A percentile compares a stretch with the other conserved stretches of the same genome.
phyloP scores from a whole-genome alignment of 2,888 invertebrate species.

The Orthosia gracilis region DNA sequence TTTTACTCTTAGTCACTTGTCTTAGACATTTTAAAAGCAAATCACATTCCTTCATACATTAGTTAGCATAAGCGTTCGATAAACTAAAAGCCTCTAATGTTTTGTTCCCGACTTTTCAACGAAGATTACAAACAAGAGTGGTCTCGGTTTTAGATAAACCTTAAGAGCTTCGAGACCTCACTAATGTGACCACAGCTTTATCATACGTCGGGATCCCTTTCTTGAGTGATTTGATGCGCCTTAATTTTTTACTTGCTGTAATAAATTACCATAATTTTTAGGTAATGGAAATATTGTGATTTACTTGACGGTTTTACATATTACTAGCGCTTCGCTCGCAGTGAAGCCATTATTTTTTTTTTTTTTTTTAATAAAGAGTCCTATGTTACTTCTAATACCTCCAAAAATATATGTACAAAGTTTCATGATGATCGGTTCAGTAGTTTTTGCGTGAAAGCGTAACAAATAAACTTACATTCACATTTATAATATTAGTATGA shows the following conservation, averaged over 20 bases:
- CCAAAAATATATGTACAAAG: no score
- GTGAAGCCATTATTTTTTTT: no score
- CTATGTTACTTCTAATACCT: no score
- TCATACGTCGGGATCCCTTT: constrained; percentile 15
- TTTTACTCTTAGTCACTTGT: neutral
- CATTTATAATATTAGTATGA: no score
- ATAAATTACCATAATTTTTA: constrained; percentile 19
- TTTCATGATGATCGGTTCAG: no score
- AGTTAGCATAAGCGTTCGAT: constrained; percentile 60
- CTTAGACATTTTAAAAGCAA: constrained; percentile 52
- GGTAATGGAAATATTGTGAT: neutral
- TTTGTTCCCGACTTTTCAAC: constrained; percentile 73
- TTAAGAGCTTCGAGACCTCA: constrained; percentile 73
- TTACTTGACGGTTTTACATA: neutral
- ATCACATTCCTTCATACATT: constrained; percentile 61
- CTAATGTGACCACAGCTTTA: constrained; percentile 68
- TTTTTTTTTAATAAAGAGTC: no score
- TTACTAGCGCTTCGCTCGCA: no score
- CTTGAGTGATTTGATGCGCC: constrained; percentile 22
- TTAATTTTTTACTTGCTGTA: constrained; percentile 16
- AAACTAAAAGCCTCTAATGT: constrained; percentile 75
- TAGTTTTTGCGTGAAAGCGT: no score
- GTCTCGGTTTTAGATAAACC: constrained; percentile 78
- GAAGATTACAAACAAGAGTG: constrained; percentile 78
- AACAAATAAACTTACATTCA: no score